Conservation (phyloP, 2,113 vertebrate species). For the Stomatorhinus ivindoensis region DNA sequence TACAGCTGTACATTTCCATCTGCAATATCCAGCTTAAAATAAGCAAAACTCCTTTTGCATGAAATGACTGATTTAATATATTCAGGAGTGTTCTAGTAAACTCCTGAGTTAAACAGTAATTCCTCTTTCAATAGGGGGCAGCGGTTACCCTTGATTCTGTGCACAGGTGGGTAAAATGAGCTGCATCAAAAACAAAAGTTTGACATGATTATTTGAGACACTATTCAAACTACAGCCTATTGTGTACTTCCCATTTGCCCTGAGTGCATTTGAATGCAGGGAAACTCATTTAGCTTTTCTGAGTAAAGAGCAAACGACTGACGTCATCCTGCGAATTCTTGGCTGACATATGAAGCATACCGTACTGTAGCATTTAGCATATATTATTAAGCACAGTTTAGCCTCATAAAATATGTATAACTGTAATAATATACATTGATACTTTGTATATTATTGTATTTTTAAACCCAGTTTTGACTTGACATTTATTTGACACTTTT, state of each 20-base stretch:
- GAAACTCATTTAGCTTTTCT: neutral
- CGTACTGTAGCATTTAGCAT: neutral
- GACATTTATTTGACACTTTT: neutral
- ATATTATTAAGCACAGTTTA: neutral
- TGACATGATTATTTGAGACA: constrained; percentile 4
- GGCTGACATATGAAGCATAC: neutral
- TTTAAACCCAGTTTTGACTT: neutral
- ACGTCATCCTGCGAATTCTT: neutral
- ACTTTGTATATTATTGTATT: neutral
- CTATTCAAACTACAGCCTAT: neutral
- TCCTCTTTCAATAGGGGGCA: constrained; percentile 4
- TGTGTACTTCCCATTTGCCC: neutral
- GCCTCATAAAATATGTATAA: neutral
- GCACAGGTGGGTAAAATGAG: neutral
- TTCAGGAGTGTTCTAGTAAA: neutral
- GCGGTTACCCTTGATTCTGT: neutral
- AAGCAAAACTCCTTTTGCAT: neutral
- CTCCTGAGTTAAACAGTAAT: neutral
- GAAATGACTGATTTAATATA: neutral
- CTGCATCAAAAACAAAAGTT: neutral
- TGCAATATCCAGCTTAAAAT: neutral
- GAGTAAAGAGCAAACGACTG: neutral
- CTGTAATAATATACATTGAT: neutral
- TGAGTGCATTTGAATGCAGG: neutral
- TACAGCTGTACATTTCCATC: neutral